Evolutionary conservation across 2,888 invertebrate genomes (phyloP).

Genomic region (Monopis laevigella): DNA sequence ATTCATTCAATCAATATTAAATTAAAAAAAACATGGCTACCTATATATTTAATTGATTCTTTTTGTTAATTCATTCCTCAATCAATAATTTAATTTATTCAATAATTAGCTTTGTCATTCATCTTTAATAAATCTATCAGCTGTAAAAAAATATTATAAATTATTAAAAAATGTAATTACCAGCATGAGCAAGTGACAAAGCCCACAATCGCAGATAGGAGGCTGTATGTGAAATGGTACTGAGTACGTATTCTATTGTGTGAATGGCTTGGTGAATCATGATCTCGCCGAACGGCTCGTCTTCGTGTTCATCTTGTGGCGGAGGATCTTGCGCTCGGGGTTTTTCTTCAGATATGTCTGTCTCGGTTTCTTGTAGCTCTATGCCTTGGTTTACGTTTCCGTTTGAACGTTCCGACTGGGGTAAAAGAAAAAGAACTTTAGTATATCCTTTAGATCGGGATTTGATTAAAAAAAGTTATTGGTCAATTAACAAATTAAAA

Average conservation of each 20-base stretch:
- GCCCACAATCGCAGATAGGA: slow-evolving; percentile 98
- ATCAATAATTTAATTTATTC: no score
- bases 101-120: no score
- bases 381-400: slow-evolving; percentile 75
- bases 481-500: no score
- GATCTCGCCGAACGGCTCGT: slow-evolving; percentile 83
- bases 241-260: slow-evolving; percentile 96
- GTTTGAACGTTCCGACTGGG: slow-evolving; percentile 57
- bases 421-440: slow-evolving; percentile 13
- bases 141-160: no score
- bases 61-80: no score
- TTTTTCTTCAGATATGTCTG: slow-evolving; percentile 20
- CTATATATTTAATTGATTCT: no score
- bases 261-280: slow-evolving; percentile 96
- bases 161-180: slow-evolving; percentile 55
- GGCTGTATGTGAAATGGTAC: slow-evolving; percentile 96
- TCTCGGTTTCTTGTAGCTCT: slow-evolving; percentile 65
- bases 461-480: no score
- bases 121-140: no score
- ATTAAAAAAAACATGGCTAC: no score
- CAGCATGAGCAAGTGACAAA: slow-evolving; percentile 93
- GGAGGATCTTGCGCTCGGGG: slow-evolving; percentile 18
- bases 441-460: no score
- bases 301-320: slow-evolving; percentile 55
- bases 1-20: no score